Evolutionary conservation across 2,888 invertebrate species (phyloP).

Genomic region (Drosophila quinaria): DNA sequence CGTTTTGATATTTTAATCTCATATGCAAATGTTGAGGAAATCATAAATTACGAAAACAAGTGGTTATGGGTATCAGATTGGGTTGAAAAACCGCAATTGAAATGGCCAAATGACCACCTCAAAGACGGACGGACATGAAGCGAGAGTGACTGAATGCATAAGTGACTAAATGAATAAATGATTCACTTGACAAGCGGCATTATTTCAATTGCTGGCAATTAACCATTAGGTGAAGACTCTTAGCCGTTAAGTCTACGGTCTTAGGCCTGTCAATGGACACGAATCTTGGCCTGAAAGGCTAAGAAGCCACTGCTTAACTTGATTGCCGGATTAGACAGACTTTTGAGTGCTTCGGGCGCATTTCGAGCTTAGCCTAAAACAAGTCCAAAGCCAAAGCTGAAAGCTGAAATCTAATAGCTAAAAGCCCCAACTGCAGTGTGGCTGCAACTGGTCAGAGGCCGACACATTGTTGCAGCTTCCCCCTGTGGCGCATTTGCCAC

Average conservation of each 20-base stretch:
- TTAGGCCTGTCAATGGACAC: constrained; percentile 35
- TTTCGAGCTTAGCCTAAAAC: constrained; percentile 28
- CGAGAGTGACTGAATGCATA: constrained; percentile 15
- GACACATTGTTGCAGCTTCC: constrained; percentile 32
- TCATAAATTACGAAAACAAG: constrained; percentile 68
- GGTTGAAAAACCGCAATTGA: constrained; percentile 55
- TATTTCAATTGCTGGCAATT: constrained; percentile 59
- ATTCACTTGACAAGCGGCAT: constrained; percentile 48
- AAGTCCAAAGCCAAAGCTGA: constrained; percentile 3
- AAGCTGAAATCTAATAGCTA: neutral
- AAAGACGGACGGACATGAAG: constrained; percentile 11
- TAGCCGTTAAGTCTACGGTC: constrained; percentile 42
- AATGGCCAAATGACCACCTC: constrained; percentile 35
- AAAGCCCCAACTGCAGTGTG: constrained; percentile 14
- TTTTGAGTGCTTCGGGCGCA: constrained; percentile 10
- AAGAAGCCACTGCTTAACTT: constrained; percentile 34
- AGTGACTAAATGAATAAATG: constrained; percentile 41
- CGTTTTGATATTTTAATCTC: constrained; percentile 74
- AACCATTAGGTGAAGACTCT: constrained; percentile 41
- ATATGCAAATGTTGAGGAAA: constrained; percentile 72
- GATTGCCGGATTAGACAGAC: constrained; percentile 32
- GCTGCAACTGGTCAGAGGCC: constrained; percentile 26
- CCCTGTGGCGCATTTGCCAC: constrained; percentile 68
- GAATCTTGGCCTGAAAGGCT: constrained; percentile 8
- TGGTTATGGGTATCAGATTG: constrained; percentile 6